Evolutionary conservation across 2,113 vertebrate genomes (phyloP), one percentile per base, ranked within the genome.

Genomic region (Pollimyrus isidori): DNA sequence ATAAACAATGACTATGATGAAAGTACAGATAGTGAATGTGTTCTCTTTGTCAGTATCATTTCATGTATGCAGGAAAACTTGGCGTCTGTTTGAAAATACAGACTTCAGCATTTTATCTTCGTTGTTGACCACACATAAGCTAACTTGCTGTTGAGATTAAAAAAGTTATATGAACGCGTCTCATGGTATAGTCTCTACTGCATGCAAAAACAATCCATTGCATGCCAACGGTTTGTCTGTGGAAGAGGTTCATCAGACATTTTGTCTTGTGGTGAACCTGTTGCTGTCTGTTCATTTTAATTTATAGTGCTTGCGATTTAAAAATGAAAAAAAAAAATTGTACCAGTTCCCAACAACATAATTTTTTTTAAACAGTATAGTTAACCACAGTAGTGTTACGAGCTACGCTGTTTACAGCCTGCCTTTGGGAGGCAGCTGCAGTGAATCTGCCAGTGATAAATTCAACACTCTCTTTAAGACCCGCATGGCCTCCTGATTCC

Each of bases 71-170:
- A 69, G 87, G 84, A 89, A 87, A 87, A 42, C 90, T 65, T 90
- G 94, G 91, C 91, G 65, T 93, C 93, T 91, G 42, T 88, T 92
- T 93, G 93, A 91, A 95, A 93, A 95, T 94, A 91, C 92, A 93
- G 90, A 89, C 88, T 94, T 95, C 94, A 94, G 91, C 94, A 94
- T 95, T 93, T 48, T 95, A 94, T 93, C 93, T 92, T 94, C 92
- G 92, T 95, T 92, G 95, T 95, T 96, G 94, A 96, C 95, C 96
- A 95, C 94, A 96, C 94, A 96, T 96, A 96, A 96, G 95, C 96
- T 96, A 96, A 95, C 94, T 94, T 96, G 95, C 95, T 96, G 95
- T 96, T 94, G 93, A 96, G 94, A 96, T 96, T 95, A 95, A 96
- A 65, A 90, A 94, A 88, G 92, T 95, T 96, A 95, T 94, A 95